Conservation (phyloP, 2,113 vertebrate species). For the Phaethon lepturus region DNA sequence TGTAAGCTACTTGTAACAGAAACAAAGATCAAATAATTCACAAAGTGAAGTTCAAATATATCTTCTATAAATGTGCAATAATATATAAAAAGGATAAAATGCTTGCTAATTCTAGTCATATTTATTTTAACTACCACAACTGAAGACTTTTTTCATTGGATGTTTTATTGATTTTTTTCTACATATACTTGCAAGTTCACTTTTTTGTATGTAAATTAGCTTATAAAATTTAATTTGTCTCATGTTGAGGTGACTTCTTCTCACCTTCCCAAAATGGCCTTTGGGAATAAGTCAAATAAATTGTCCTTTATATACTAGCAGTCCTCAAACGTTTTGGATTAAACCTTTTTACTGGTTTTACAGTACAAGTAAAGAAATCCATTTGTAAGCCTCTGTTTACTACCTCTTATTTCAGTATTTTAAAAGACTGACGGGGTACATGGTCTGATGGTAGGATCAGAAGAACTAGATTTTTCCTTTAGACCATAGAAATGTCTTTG, state of each 20-base stretch:
- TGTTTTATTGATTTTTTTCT: not conserved
- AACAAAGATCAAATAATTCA: not conserved
- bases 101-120: not conserved
- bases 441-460: not conserved
- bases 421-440: not conserved
- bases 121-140: constrained; percentile 30
- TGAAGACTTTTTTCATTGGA: not conserved
- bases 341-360: not conserved
- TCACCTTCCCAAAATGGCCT: not conserved
- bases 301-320: not conserved
- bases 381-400: not conserved
- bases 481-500: not conserved
- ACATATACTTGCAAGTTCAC: not conserved
- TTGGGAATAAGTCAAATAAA: not conserved
- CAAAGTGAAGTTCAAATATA: not conserved
- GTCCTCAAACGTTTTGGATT: not conserved
- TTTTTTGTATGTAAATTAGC: not conserved
- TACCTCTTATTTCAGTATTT: not conserved
- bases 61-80: constrained; percentile 47
- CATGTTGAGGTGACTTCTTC: not conserved
- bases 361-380: not conserved
- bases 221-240: not conserved
- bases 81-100: not conserved
- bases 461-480: not conserved
- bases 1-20: not conserved